These are phyloP conservation scores for Pipa parva DNA, from an alignment of 2,113 vertebrate species.

Conservation along the genomic window DNA sequence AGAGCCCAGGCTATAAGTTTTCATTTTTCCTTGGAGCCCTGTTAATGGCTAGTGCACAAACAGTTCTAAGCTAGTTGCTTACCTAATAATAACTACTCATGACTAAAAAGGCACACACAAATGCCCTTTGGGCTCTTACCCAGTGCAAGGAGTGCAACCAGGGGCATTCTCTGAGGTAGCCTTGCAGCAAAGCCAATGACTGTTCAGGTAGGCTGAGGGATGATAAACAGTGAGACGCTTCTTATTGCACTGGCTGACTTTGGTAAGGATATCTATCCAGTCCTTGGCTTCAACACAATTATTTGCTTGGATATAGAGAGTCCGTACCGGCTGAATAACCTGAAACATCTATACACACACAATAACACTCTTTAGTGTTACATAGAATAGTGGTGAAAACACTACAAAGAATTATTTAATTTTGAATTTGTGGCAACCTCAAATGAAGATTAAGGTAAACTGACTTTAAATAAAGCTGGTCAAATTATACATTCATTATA, in stretches of 20 bases:
- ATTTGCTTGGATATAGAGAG: constrained; percentile 96
- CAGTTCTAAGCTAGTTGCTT: neutral
- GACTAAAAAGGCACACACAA: no score
- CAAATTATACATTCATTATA: no score
- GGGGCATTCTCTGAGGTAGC: constrained; percentile 75
- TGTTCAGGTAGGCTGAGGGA: constrained; percentile 92
- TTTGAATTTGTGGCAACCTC: no score
- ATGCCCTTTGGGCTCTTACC: constrained; percentile 61
- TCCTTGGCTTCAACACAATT: constrained; percentile 96
- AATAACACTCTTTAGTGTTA: no score
- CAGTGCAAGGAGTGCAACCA: constrained; percentile 90
- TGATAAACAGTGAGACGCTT: constrained; percentile 91
- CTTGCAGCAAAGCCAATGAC: constrained; percentile 97
- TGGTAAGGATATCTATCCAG: constrained; percentile 96
- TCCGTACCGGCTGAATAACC: constrained; percentile 93
- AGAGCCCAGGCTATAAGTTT: no score
- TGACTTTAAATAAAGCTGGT: no score
- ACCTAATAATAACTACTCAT: no score
- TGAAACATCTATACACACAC: constrained; percentile 85
- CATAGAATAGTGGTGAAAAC: no score
- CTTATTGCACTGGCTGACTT: constrained; percentile 96
- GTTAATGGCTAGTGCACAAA: no score
- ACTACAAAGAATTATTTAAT: no score
- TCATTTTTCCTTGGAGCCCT: no score
- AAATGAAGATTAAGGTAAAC: no score